A percentile compares a stretch with the other conserved stretches of the same genome.
phyloP scores from a whole-genome alignment of 2,888 invertebrate species.

The Platypus cylindrus region DNA sequence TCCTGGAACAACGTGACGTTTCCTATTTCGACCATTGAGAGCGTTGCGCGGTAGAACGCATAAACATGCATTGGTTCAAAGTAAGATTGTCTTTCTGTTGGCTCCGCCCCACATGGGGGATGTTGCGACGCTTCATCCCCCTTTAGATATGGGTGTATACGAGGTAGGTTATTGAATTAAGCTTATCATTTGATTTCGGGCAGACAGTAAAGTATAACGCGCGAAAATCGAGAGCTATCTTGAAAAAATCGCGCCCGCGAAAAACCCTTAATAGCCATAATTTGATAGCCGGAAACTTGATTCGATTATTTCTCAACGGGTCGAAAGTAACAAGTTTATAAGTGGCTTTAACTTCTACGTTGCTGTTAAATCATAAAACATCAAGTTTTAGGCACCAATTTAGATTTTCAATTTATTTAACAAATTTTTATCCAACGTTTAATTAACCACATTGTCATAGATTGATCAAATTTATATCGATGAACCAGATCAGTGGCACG shows the following conservation, averaged over 20 bases:
- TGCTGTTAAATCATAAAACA: conserved; percentile 13
- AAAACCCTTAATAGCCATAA: conserved; percentile 37
- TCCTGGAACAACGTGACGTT: conserved; percentile 29
- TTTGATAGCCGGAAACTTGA: conserved; percentile 35
- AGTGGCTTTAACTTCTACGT: conserved; percentile 18
- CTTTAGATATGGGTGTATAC: conserved; percentile 19
- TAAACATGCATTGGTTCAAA: conserved; percentile 16
- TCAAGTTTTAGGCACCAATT: conserved; percentile 11
- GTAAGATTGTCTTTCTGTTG: conserved; percentile 15
- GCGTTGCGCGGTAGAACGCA: conserved; percentile 9
- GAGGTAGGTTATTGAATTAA: conserved; percentile 61
- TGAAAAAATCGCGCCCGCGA: conserved; percentile 34
- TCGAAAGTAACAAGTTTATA: conserved; percentile 18
- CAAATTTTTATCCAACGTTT: no score
- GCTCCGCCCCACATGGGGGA: conserved; percentile 23
- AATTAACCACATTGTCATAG: no score
- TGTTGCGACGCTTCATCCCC: conserved; percentile 24
- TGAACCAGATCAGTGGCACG: no score
- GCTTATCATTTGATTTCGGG: conserved; percentile 59
- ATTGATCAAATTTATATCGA: no score
- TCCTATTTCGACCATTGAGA: conserved; percentile 18
- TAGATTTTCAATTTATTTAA: no score
- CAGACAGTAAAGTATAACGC: conserved; percentile 37
- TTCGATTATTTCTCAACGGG: conserved; percentile 30
- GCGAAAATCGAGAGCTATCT: conserved; percentile 27